Evolutionary conservation across 1,140 invertebrate genomes (phyloP), one percentile per base, ranked within the genome.

Genomic region (Hycleus cichorii): DNA sequence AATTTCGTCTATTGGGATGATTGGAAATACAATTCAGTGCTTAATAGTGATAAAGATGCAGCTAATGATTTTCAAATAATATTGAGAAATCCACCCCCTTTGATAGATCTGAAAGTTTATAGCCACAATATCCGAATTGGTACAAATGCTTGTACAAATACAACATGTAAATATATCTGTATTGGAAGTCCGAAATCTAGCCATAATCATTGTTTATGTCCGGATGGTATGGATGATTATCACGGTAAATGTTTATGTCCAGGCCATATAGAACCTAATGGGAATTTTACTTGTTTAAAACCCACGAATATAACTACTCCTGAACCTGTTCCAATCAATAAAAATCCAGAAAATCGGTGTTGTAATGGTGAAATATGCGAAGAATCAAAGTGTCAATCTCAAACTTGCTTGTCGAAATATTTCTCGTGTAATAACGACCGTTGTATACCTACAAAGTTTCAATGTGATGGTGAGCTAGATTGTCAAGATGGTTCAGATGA

Each of bases 1-100:
- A 70, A 67, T 47, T 62, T 64, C 11, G 86, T 97, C 77, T 96
- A 91, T 68, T 97, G 93, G 92, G 90, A 93, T 65, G 93, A 96
- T 73, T 92, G 91, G 86, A 88, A 84, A 62, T 80, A 81, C 27
- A 84, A 86, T 40, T 81, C 84, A 44, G 86, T 95, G 60, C 87
- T 90, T 62, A 79, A 83, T 2, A 86, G 88, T 0, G 86, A 91
- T 66, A 92, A 92, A 68, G 82, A 87, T 68, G 48, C 42, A 11
- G 62, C 48, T 32, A 76, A 78, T 53, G 87, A 87, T 1, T 71
- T 89, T 10, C 66, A 73, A 11, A 77, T 78, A 0, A 75, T 91
- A 0, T 74, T 81, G 4, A 78, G 81, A 12, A 77, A 82, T 26
- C 73, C 89, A 6, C 66, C 78, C 0, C 83, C 85, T 9, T 69